Evolutionary conservation across 2,113 vertebrate genomes (phyloP), one percentile per base, ranked within the genome.

Genomic region (Solea solea): DNA sequence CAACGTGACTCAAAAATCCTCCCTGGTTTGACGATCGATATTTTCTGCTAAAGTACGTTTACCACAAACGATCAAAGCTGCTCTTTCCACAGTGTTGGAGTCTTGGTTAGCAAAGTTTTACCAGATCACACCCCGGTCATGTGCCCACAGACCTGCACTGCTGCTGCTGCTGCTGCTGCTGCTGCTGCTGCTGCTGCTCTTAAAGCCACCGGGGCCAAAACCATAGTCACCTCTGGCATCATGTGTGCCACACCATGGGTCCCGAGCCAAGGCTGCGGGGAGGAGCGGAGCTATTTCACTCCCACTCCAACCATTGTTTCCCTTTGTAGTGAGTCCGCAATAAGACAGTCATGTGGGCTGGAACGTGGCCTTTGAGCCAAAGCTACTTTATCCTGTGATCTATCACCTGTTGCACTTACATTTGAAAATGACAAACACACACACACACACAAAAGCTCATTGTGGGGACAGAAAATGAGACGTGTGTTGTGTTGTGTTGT

Each of bases 261-360:
- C 82, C 78, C 44, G 44, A 81, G 64, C 76, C 87, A 80, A 78
- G 76, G 66, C 69, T 87, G 87, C 1, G 76, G 81, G 21, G 80
- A 89, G 86, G 74, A 52, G 62, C 71, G 77, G 59, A 78, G 55
- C 71, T 76, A 82, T 80, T 68, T 72, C 21, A 72, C 89, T 90
- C 86, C 82, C 73, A 90, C 89, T 84, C 76, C 74, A 82, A 81
- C 79, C 79, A 80, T 82, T 83, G 74, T 82, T 84, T 80, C 49
- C 56, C 65, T 89, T 87, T 88, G 75, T 82, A 87, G 75, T 79
- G 75, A 90, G 72, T 55, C 83, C 76, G 8, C 85, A 86, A 76
- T 60, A 60, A 67, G 55, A 75, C 69, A 67, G 62, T 72, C 60
- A 81, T 87, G 85, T 87, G 81, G 85, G 67, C 62, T 83, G 70